Evolutionary conservation across 2,797 vertebrate species (phyloP).

Genomic region (Sylvia borin): DNA sequence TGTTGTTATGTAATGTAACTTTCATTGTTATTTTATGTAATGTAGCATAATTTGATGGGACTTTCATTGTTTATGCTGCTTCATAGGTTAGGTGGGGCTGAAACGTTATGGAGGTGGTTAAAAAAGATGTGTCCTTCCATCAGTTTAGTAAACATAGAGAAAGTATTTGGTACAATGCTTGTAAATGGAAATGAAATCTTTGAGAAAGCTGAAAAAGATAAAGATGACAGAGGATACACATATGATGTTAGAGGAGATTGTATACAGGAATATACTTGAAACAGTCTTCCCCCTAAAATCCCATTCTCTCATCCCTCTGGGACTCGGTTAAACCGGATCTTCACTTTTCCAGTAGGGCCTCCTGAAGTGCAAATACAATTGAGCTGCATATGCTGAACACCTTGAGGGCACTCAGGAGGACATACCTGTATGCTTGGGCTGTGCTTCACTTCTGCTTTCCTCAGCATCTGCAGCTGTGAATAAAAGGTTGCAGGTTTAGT

Average conservation of each 20-base stretch:
- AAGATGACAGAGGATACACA: accelerated
- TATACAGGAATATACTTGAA: accelerated
- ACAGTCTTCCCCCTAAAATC: neutral
- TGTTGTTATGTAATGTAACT: neutral
- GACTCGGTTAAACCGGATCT: neutral
- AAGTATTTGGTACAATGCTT: neutral
- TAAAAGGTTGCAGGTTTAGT: neutral
- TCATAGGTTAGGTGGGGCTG: neutral
- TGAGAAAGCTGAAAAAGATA: neutral
- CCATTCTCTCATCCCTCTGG: neutral
- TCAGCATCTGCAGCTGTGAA: neutral
- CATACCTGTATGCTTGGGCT: neutral
- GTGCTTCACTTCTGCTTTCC: neutral
- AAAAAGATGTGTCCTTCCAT: neutral
- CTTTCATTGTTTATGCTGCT: neutral
- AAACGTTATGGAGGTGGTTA: neutral
- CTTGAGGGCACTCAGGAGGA: neutral
- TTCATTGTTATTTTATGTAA: neutral
- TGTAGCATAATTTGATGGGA: neutral
- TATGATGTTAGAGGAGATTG: neutral
- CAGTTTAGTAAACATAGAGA: neutral
- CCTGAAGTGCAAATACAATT: neutral
- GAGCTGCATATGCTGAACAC: neutral
- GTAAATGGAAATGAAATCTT: neutral
- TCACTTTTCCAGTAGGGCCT: neutral